Conservation (phyloP, 1,140 invertebrate genomes). For the Calephelis nemesis region DNA sequence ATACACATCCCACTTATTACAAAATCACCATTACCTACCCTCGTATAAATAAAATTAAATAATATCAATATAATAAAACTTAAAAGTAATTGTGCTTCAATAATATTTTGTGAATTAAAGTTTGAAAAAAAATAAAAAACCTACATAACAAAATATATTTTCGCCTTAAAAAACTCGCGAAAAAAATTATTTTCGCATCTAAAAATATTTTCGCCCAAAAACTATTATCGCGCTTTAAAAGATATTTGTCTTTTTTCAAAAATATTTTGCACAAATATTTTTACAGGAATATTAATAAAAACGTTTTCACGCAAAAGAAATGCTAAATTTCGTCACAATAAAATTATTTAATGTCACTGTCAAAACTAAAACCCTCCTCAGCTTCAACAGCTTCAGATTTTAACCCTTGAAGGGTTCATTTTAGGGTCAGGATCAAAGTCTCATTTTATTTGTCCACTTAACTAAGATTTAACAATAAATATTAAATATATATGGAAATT, state of each 20-base stretch:
- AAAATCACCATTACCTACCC: constrained; percentile 12
- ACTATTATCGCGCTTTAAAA: not conserved
- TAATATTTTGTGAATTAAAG: constrained; percentile 5
- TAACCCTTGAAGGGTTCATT: too few relatives aligned
- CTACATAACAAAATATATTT: constrained; percentile 13
- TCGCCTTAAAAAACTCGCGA: not conserved
- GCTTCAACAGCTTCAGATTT: too few relatives aligned
- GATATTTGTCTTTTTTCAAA: not conserved
- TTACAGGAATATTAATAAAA: too few relatives aligned
- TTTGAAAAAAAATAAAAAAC: not conserved
- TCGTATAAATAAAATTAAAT: constrained; percentile 17
- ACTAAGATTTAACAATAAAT: constrained; percentile 5
- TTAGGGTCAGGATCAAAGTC: not conserved
- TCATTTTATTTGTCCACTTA: not conserved
- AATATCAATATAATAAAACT: constrained; percentile 12
- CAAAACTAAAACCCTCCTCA: too few relatives aligned
- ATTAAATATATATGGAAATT: constrained; percentile 2
- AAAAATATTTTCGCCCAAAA: too few relatives aligned
- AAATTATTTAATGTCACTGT: too few relatives aligned
- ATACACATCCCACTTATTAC: constrained; percentile 2
- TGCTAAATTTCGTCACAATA: too few relatives aligned
- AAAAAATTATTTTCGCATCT: not conserved
- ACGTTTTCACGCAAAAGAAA: too few relatives aligned
- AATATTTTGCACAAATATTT: not conserved
- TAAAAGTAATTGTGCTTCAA: constrained; percentile 8